phyloP scores from a whole-genome alignment of 2,113 vertebrate species.

The Phyllostomus discolor region DNA sequence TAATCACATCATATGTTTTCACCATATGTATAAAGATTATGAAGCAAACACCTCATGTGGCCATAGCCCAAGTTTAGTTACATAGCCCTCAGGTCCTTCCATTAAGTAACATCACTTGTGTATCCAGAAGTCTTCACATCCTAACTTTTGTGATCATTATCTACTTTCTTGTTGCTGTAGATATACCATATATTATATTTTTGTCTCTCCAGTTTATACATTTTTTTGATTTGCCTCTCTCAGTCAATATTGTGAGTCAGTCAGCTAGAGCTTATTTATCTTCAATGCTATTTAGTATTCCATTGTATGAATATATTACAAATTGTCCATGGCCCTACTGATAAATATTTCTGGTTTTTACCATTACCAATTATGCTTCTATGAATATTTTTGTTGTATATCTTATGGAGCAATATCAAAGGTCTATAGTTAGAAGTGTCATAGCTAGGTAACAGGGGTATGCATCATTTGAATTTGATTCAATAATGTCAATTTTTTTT shows the following conservation, averaged over 20 bases:
- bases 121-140: background rate
- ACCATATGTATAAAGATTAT: background rate
- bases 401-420: background rate
- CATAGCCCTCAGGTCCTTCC: background rate
- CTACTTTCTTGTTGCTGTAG: background rate
- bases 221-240: background rate
- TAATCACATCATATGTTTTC: background rate
- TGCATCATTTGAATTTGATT: background rate
- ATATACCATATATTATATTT: background rate
- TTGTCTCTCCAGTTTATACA: background rate
- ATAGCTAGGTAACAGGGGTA: background rate
- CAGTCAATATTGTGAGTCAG: background rate
- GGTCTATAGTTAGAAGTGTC: background rate
- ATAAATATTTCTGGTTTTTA: background rate
- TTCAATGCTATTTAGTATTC: background rate
- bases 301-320: background rate
- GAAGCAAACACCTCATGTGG: background rate
- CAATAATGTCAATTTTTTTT: background rate
- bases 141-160: background rate
- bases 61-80: background rate
- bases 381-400: background rate
- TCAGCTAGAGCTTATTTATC: background rate
- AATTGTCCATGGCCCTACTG: background rate
- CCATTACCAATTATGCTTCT: background rate
- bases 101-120: background rate